Base-by-base conservation (phyloP, 2,888 invertebrate genomes). In the Amphiduros pacificus region DNA sequence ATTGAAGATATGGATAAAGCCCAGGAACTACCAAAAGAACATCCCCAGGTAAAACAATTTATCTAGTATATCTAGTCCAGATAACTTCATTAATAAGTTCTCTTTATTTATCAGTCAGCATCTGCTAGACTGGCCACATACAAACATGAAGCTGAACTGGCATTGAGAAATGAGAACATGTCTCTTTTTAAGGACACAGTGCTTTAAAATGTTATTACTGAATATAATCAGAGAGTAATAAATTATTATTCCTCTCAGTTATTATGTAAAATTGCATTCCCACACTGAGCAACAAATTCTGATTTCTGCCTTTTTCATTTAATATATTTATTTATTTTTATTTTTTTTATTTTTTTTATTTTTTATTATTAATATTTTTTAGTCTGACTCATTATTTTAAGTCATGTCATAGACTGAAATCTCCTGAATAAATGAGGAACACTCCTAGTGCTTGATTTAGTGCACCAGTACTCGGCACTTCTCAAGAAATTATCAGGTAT, bases 21-120 rank as follows among this genome's bases (percentile, higher is more conserved):
- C 0, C 88, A 89, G 72, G 80, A 79, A 0, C 82, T 89, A n/a
- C 87, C 88, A 2, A 79, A 83, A 40, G 85, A 88, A 65, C 82
- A 87, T 49, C 74, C 77, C 51, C 71, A 72, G 71, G 78, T 77
- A 58, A 14, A 26, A 40, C 5, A 17, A 22, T 9, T 9, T 9
- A 26, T 5, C 4, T 17, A 11, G 11, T 52, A 28, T 11, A 28
- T 27, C 11, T 11, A 26, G 52, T 27, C n/a, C n/a, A n/a, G n/a
- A n/a, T n/a, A n/a, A n/a, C n/a, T n/a, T n/a, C n/a, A n/a, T n/a
- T n/a, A n/a, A n/a, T n/a, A n/a, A n/a, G n/a, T n/a, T n/a, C n/a
- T n/a, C n/a, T n/a, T n/a, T n/a, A n/a, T n/a, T n/a, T 36, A 36
- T 36, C 36, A 36, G 17, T 17, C 17, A 36, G 36, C 36, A 36